Base-by-base conservation (phyloP, 2,888 invertebrate genomes). In the Octodonta nipae region DNA sequence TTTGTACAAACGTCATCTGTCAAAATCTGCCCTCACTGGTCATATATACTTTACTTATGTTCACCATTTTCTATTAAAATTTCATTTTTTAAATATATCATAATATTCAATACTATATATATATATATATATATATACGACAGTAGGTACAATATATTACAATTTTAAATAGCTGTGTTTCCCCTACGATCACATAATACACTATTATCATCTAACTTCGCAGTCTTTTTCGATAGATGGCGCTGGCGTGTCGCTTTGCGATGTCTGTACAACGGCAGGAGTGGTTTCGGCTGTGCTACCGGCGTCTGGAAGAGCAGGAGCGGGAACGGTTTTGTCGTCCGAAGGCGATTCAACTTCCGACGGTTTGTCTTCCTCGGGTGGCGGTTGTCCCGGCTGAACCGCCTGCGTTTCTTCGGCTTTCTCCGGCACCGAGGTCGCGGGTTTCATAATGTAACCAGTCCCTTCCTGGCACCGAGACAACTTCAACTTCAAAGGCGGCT, bases 141-240 rank as follows among this genome's bases (percentile, higher is more conserved):
- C 26, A 20, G 33, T 35, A 32, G 36, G 35, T 38, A 42, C 34
- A 42, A 35, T 52, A 52, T 47, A 44, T 54, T 56, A 54, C 52
- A 53, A 48, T 47, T 51, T 48, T 45, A 47, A 40, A 45, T 38
- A 41, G 42, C 38, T 38, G n/a, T n/a, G n/a, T n/a, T n/a, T n/a
- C n/a, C n/a, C n/a, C n/a, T 39, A 43, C 37, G 36, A 37, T n/a
- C n/a, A n/a, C n/a, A n/a, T n/a, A n/a, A n/a, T 46, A 46, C 56
- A 55, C 58, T 58, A 62, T 64, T 78, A 83, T 85, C 83, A 84
- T 75, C 84, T 84, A 73, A 83, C 83, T 72, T 82, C 81, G 67
- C 82, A 81, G 69, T 81, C 82, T 71, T 82, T 79, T 61, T 74
- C 78, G 60, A 46, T n/a, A n/a, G n/a, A 66, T 40, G 38, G 45